Base-by-base conservation (phyloP, 2,888 invertebrate species). In the Bugulina stolonifera region DNA sequence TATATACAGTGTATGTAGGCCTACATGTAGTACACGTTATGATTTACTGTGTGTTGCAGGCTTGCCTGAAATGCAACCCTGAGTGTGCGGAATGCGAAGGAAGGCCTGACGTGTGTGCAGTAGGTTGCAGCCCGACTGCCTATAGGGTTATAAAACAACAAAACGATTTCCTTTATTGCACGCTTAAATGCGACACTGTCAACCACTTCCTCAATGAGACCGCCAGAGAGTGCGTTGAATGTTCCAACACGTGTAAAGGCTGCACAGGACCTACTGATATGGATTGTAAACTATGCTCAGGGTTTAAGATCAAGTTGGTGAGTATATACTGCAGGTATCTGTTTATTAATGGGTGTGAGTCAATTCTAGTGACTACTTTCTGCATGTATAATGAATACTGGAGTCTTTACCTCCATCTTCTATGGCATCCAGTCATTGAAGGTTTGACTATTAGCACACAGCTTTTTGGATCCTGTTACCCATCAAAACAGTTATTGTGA, bases 41-140 rank as follows among this genome's bases (percentile, higher is more conserved):
- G n/a, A n/a, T n/a, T n/a, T n/a, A n/a, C n/a, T 55, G n/a, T n/a
- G 5, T 34, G 5, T 32, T 32, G n/a, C 64, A 64, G 64, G 64
- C 64, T 3, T 64, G 64, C n/a, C 5, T 64, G 64, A 64, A 64
- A 32, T 64, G 64, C n/a, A n/a, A 64, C 27, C 3, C 32, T 3
- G 32, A 27, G 18, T 64, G 64, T n/a, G 64, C 64, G 2, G 64
- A 27, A 10, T 64, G 64, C 64, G 32, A 32, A 27, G 34, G 64
- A 14, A 22, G 10, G 29, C 27, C 64, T 2, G 2, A 32, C 27
- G 27, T 14, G 5, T 64, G 64, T 64, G 32, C 27, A 14, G 32
- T 29, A 34, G n/a, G n/a, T n/a, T 64, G 64, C 64, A 64, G 64
- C 32, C 3, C 10, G 5, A 64, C 10, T 14, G 64, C 64, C 32